Evolutionary conservation across 2,797 vertebrate genomes (phyloP).

Genomic region (Peromyscus attwateri): DNA sequence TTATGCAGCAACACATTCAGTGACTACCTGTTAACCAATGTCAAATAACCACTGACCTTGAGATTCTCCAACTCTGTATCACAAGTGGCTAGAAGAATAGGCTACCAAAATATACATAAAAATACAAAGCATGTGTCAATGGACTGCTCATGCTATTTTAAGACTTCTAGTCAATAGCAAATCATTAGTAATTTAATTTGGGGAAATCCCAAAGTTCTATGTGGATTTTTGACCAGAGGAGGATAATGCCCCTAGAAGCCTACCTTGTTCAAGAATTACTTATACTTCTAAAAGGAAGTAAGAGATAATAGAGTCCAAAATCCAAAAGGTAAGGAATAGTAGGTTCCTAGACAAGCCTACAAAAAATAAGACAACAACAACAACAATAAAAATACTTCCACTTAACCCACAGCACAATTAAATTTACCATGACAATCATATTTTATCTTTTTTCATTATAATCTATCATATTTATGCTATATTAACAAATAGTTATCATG

Average conservation of each 20-base stretch:
- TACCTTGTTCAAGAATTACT: not conserved
- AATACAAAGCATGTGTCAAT: not conserved
- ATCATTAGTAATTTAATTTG: not conserved
- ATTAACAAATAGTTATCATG: not conserved
- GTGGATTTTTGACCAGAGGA: not conserved
- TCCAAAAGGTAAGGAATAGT: not conserved
- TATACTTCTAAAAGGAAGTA: conserved; percentile 21
- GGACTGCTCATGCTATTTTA: not conserved
- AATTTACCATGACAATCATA: conserved; percentile 28
- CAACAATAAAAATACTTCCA: not conserved
- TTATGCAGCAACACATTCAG: not conserved
- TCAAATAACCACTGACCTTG: conserved; percentile 26
- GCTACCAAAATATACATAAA: not conserved
- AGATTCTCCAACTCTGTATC: not conserved
- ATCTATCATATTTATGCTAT: conserved; percentile 19
- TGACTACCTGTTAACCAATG: not conserved
- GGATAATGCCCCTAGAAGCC: not conserved
- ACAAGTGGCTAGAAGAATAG: not conserved
- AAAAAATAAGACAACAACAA: not conserved
- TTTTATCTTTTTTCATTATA: conserved; percentile 40
- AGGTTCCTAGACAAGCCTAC: not conserved
- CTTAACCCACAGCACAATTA: not conserved
- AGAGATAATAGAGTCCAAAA: not conserved
- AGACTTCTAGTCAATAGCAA: not conserved
- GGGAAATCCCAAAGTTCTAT: not conserved